Base-by-base conservation (phyloP, 2,113 vertebrate species). In the Notothenia rossii region DNA sequence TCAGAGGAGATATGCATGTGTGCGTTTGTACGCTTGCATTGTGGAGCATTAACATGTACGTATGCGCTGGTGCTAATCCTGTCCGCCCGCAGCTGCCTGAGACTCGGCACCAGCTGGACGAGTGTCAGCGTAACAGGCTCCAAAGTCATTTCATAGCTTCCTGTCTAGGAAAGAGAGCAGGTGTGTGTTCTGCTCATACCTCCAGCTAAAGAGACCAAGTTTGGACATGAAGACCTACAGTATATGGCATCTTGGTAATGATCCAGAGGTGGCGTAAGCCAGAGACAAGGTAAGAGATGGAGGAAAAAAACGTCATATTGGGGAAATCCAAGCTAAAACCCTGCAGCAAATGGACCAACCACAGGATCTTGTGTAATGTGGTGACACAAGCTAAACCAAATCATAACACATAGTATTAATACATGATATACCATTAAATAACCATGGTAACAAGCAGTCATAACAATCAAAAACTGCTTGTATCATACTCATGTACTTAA, bases 31-130 rank as follows among this genome's bases (percentile, higher is more conserved):
- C 1, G 17, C 10, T 36, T n/a, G 10, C 46, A 40, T 36, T 25
- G 20, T 66, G 75, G 33, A 40, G 56, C 75, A 75, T 66, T 64
- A 74, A 66, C 82, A 80, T 81, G 68, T 78, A 72, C 5, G 1
- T 59, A 63, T 83, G 80, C 66, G 77, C 62, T 40, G 45, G 51
- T 83, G 85, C 81, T 84, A 90, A 85, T 86, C 75, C 74, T 49
- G 56, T 46, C 51, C 9, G 10, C 61, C 59, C 48, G 15, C 76
- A 73, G 51, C 71, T 81, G 86, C 87, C 84, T 51, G 76, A 33
- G 82, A 84, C 66, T 73, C 65, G 66, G 86, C 14, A 84, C 64
- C 89, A 93, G 85, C 89, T 93, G 90, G 85, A 54, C 10, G 5
- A 71, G 54, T 70, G 78, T 82, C 80, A 84, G 62, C 22, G 4